Base-by-base conservation (phyloP, 2,888 invertebrate genomes). In the Eupithecia inturbata region DNA sequence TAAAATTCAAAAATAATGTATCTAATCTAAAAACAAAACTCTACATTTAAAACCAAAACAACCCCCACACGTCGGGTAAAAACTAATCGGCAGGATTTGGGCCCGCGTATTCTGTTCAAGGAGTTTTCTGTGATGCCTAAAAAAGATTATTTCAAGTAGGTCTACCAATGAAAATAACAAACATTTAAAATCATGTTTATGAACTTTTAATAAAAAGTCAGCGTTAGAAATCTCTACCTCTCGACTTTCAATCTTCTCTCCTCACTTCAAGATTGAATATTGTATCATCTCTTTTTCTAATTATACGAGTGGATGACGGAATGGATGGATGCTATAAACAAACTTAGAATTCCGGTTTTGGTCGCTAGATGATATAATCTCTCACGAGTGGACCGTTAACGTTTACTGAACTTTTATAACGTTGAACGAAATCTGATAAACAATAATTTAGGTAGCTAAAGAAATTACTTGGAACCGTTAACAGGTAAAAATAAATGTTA, bases 291-390 rank as follows among this genome's bases (percentile, higher is more conserved):
- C 4, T 22, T 9, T 26, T 57, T 68, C 33, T 57, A 36, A 68
- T 57, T 68, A 68, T n/a, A n/a, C 10, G 36, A 57, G 12, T 49
- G 3, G 57, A 68, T 71, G 67, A 68, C 39, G 22, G 68, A 73
- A 73, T 73, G 57, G 39, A 41, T 67, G 45, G 45, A 26, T 12
- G 62, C n/a, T 60, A 45, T 60, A 57, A 69, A 70, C 69, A 73
- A 66, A 69, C 66, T 45, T 70, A 70, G 66, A 67, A 69, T 67
- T 69, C 73, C 73, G 73, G 73, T 70, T 73, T 67, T 66, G 3
- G 33, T 39, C 26, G 31, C 31, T 31, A 26, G 9, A 33, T 66
- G 67, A 19, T 68, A 31, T 68, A 62, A 72, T 68, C 31, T 53
- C 31, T 64, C 64, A 53, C 62, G 26, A 45, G 22, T 28, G 19